A percentile compares a stretch with the other conserved stretches of the same genome.
phyloP scores from a whole-genome alignment of 2,797 vertebrate genomes.

The Oreochromis mossambicus region DNA sequence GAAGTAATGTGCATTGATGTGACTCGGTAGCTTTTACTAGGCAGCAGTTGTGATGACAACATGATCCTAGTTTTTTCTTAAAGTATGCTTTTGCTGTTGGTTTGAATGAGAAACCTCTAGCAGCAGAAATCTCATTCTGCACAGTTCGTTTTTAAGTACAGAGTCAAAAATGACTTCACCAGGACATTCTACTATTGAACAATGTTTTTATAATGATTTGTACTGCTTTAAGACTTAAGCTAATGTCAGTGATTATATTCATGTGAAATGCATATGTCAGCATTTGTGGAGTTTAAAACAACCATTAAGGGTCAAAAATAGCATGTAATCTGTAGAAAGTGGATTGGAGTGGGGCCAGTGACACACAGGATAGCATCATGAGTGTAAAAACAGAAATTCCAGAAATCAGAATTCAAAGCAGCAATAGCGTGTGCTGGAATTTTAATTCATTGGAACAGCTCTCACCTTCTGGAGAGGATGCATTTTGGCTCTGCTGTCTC shows the following conservation, averaged over 20 bases:
- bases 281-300: not conserved
- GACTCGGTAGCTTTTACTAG: not conserved
- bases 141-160: not conserved
- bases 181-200: not conserved
- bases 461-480: not conserved
- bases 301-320: not conserved
- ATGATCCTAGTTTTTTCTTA: not conserved
- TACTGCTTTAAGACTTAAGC: not conserved
- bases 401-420: not conserved
- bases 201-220: not conserved
- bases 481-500: not conserved
- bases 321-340: not conserved
- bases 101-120: not conserved
- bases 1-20: not conserved
- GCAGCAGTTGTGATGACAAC: not conserved
- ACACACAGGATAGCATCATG: rapidly evolving
- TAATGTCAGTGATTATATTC: not conserved
- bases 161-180: not conserved
- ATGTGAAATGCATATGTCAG: not conserved
- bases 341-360: not conserved
- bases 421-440: not conserved
- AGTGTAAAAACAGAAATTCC: not conserved
- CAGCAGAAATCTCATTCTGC: not conserved
- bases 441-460: not conserved
- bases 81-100: not conserved